Evolutionary conservation across 2,113 vertebrate species (phyloP).

Genomic region (Silurus asotus): DNA sequence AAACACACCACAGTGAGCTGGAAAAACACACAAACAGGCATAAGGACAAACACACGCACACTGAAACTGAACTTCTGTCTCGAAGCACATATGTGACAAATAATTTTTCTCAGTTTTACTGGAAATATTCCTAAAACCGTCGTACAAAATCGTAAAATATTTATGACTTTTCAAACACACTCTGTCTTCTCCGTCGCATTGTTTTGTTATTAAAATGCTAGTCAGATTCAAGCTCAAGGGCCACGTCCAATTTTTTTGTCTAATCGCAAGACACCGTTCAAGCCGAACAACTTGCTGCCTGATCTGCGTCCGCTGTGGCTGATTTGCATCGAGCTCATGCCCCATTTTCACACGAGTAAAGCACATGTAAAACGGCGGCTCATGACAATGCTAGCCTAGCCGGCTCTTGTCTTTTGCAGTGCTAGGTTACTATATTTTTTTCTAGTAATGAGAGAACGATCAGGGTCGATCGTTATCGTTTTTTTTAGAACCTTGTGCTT

Average conservation of each 20-base stretch:
- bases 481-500: not conserved
- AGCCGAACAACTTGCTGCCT: not conserved
- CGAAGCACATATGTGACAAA: not conserved
- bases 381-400: not conserved
- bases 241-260: not conserved
- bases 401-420: not conserved
- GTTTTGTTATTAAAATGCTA: not conserved
- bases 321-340: constrained; percentile 8
- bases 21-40: not conserved
- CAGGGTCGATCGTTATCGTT: not conserved
- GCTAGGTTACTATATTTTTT: not conserved
- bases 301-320: not conserved
- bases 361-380: constrained; percentile 9
- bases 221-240: not conserved
- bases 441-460: not conserved
- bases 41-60: not conserved
- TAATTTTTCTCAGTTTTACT: not conserved
- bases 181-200: not conserved
- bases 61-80: no score
- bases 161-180: not conserved
- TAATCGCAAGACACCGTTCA: not conserved
- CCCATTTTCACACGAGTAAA: not conserved
- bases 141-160: not conserved
- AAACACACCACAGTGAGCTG: not conserved
- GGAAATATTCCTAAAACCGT: not conserved